Conservation (phyloP, 2,113 vertebrate genomes). For the Sylvilagus bachmani region DNA sequence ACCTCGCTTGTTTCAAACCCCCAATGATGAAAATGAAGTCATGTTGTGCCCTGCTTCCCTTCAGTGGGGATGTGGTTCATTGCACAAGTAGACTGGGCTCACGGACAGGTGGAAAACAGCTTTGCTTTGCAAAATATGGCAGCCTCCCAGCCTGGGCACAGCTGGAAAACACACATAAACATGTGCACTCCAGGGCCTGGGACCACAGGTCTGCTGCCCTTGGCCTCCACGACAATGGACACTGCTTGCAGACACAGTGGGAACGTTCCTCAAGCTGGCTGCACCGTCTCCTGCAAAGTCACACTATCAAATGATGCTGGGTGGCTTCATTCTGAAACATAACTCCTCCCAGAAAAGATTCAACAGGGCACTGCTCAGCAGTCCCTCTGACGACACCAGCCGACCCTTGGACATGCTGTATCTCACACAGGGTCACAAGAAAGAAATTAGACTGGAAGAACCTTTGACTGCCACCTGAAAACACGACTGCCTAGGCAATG, state of each 20-base stretch:
- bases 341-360: not conserved
- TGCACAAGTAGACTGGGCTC: not conserved
- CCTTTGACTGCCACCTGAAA: not conserved
- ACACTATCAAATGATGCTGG: not conserved
- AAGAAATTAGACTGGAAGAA: not conserved
- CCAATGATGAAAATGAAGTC: not conserved
- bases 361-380: not conserved
- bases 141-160: not conserved
- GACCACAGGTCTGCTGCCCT: not conserved
- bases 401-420: not conserved
- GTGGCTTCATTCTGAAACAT: constrained; percentile 43
- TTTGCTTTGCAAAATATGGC: not conserved
- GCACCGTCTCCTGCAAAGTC: too few species aligned
- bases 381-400: not conserved
- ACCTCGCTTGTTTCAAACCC: not conserved
- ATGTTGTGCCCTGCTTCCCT: not conserved
- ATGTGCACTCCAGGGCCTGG: not conserved
- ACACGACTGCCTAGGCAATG: not conserved
- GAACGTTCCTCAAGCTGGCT: not conserved
- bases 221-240: not conserved
- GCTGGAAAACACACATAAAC: not conserved
- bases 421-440: not conserved
- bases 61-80: not conserved
- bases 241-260: not conserved
- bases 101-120: not conserved